Conservation (phyloP, 2,113 vertebrate species). For the Bufo gargarizans region DNA sequence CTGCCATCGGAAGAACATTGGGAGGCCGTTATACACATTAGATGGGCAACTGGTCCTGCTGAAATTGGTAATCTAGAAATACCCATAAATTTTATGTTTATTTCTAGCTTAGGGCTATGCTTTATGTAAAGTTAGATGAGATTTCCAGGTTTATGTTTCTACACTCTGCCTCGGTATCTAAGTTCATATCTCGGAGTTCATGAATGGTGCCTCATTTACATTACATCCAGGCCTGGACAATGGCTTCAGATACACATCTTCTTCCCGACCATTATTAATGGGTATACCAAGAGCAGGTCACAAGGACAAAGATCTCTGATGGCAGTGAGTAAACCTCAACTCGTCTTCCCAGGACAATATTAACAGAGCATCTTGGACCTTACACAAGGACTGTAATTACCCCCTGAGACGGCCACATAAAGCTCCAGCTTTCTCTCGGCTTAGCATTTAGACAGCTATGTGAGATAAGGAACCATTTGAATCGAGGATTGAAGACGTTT, state of each 20-base stretch:
- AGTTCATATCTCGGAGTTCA: slow-evolving; percentile 15
- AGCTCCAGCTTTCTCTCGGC: slow-evolving; percentile 34
- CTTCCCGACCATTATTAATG: background rate
- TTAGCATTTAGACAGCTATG: slow-evolving; percentile 42
- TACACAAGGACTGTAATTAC: slow-evolving; percentile 40
- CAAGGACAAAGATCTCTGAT: slow-evolving; percentile 36
- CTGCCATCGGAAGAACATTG: too few relatives aligned
- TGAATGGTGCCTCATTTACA: slow-evolving; percentile 37
- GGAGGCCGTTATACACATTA: too few relatives aligned
- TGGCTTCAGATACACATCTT: slow-evolving; percentile 35
- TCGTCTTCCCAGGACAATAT: slow-evolving; percentile 11
- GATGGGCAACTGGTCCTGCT: too few relatives aligned
- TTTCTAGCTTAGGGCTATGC: background rate
- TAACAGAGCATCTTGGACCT: slow-evolving; percentile 24
- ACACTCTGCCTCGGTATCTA: background rate
- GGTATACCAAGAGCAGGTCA: slow-evolving; percentile 15
- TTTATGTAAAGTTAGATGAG: background rate
- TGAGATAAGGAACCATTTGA: slow-evolving; percentile 56
- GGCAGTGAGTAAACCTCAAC: slow-evolving; percentile 28
- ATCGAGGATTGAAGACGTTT: slow-evolving; percentile 36
- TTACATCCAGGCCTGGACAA: slow-evolving; percentile 31
- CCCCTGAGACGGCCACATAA: slow-evolving; percentile 36
- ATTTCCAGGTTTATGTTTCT: background rate
- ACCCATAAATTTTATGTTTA: too few relatives aligned
- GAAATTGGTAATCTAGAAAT: too few relatives aligned